phyloP scores from a whole-genome alignment of 2,113 vertebrate species.

The Spermophilus dauricus region DNA sequence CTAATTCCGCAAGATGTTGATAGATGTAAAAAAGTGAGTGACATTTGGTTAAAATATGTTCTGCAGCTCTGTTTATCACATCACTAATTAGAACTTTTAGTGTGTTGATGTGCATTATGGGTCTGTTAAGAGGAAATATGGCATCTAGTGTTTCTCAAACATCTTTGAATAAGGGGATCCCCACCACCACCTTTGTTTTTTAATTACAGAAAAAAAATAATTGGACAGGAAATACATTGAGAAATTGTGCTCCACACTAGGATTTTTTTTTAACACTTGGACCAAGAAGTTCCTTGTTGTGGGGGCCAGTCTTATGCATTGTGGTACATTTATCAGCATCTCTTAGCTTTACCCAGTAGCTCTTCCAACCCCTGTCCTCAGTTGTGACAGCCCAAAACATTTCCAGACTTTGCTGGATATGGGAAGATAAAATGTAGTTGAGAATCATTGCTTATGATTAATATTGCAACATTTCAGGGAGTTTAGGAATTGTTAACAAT shows the following conservation, averaged over 20 bases:
- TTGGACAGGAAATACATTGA: background rate
- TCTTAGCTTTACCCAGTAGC: background rate
- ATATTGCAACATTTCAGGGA: background rate
- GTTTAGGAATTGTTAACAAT: background rate
- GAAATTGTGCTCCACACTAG: background rate
- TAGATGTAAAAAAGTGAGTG: background rate
- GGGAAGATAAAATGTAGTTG: background rate
- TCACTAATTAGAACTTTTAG: conserved; percentile 5
- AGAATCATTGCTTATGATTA: background rate
- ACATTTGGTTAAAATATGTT: conserved; percentile 1
- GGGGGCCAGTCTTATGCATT: background rate
- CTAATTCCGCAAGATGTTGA: background rate
- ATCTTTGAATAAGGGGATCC: background rate
- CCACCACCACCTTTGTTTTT: background rate
- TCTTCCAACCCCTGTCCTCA: rapidly evolving
- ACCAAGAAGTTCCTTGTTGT: background rate
- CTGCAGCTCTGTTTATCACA: background rate
- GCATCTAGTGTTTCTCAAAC: background rate
- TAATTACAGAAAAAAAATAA: background rate
- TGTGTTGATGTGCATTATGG: background rate
- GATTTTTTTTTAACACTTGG: background rate
- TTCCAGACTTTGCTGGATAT: background rate
- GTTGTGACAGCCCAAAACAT: background rate
- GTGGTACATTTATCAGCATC: background rate
- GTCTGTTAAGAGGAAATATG: background rate